phyloP scores from a whole-genome alignment of 2,113 vertebrate genomes.

The Micromys minutus region DNA sequence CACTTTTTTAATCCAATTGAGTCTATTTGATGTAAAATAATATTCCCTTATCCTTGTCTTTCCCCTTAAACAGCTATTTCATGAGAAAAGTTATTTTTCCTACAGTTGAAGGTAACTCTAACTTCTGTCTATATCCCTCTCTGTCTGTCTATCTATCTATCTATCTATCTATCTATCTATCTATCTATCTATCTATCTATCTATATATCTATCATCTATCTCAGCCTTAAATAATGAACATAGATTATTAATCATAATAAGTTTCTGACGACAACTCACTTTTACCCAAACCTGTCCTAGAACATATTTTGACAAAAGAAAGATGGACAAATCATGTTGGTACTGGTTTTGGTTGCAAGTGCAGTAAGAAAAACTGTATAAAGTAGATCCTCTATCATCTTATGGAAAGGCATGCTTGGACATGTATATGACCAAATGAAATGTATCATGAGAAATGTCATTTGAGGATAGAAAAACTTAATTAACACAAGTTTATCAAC shows the following conservation, averaged over 20 bases:
- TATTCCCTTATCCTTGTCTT: conserved; percentile 5
- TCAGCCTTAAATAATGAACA: not conserved
- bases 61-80: not conserved
- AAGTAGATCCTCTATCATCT: not conserved
- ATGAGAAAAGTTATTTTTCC: not conserved
- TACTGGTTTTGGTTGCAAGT: not conserved
- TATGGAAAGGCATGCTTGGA: not conserved
- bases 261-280: not conserved
- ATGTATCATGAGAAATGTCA: not conserved
- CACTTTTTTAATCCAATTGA: not conserved
- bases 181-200: not conserved
- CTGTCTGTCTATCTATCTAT: not conserved
- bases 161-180: not conserved
- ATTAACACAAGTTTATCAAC: not conserved
- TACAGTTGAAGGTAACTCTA: not conserved
- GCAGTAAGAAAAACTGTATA: not conserved
- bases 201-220: not conserved
- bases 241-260: not conserved
- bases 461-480: not conserved
- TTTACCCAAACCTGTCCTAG: not conserved
- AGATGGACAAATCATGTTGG: not conserved
- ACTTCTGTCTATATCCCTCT: not conserved
- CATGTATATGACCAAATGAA: not conserved
- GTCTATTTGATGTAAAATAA: not conserved
- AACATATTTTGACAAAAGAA: not conserved